phyloP scores from a whole-genome alignment of 2,888 invertebrate species.

The Lithophane ornitopus region DNA sequence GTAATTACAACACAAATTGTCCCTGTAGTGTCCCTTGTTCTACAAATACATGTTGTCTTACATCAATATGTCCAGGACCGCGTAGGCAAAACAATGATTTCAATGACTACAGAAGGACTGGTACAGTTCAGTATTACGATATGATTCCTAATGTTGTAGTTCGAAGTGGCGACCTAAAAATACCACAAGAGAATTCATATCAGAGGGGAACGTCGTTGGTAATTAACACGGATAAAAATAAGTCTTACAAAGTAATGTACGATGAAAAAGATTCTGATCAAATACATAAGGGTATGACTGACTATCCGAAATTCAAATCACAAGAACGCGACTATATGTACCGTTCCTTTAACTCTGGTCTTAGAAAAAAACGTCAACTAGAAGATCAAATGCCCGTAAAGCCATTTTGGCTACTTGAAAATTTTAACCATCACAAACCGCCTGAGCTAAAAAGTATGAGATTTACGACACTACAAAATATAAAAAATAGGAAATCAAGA shows the following conservation, averaged over 20 bases:
- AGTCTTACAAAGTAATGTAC: slow-evolving; percentile 49
- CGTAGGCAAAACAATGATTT: slow-evolving; percentile 61
- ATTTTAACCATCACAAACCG: slow-evolving; percentile 70
- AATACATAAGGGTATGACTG: slow-evolving; percentile 64
- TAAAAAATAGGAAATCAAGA: slow-evolving; percentile 70
- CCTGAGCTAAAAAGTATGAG: slow-evolving; percentile 76
- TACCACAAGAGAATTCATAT: slow-evolving; percentile 45
- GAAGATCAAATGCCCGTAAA: slow-evolving; percentile 72
- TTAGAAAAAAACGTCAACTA: slow-evolving; percentile 76
- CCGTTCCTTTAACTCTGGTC: slow-evolving; percentile 74
- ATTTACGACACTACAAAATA: slow-evolving; percentile 80
- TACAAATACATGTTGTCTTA: slow-evolving; percentile 39
- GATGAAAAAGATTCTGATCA: slow-evolving; percentile 62
- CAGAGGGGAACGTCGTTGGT: slow-evolving; percentile 48
- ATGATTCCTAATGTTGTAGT: slow-evolving; percentile 73
- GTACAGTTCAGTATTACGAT: slow-evolving; percentile 73
- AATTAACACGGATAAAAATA: slow-evolving; percentile 49
- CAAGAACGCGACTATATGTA: slow-evolving; percentile 70
- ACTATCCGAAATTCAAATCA: slow-evolving; percentile 61
- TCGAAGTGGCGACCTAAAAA: slow-evolving; percentile 71
- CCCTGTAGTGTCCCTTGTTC: slow-evolving; percentile 56
- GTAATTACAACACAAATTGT: slow-evolving; percentile 62
- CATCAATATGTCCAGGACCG: slow-evolving; percentile 58
- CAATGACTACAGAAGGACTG: slow-evolving; percentile 65
- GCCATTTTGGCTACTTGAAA: slow-evolving; percentile 84